Evolutionary conservation across 2,797 vertebrate genomes (phyloP).

Genomic region (Pangasius djambal): DNA sequence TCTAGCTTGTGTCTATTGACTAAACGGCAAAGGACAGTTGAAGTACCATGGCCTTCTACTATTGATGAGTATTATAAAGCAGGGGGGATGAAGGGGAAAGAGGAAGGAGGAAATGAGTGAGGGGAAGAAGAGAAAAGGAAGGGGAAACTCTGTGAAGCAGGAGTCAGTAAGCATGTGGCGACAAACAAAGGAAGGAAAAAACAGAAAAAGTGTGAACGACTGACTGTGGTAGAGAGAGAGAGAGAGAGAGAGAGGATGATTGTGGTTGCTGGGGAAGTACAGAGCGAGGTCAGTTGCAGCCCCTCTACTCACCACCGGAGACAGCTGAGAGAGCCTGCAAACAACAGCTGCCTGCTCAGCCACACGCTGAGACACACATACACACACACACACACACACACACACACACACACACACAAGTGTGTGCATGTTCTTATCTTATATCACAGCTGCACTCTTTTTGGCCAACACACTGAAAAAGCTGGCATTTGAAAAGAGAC

Average conservation of each 20-base stretch:
- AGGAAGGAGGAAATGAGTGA: slow-evolving; percentile 27
- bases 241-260: neutral
- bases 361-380: slow-evolving; percentile 10
- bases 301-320: slow-evolving; percentile 36
- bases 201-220: neutral
- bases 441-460: slow-evolving; percentile 22
- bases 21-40: neutral
- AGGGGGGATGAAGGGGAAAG: slow-evolving; percentile 6
- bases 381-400: neutral
- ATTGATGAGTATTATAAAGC: neutral
- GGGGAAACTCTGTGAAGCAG: neutral
- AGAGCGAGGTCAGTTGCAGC: slow-evolving; percentile 37
- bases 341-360: slow-evolving; percentile 43
- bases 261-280: slow-evolving; percentile 23
- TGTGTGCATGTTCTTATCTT: neutral
- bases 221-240: neutral
- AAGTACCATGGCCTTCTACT: neutral
- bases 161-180: neutral
- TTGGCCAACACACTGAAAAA: neutral
- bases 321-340: slow-evolving; percentile 47
- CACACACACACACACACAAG: neutral
- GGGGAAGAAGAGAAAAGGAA: slow-evolving; percentile 1
- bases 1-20: neutral
- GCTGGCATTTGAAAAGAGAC: neutral
- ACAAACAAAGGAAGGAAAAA: slow-evolving; percentile 26